Evolutionary conservation across 2,888 invertebrate genomes (phyloP).

Genomic region (Eurytoma californica): DNA sequence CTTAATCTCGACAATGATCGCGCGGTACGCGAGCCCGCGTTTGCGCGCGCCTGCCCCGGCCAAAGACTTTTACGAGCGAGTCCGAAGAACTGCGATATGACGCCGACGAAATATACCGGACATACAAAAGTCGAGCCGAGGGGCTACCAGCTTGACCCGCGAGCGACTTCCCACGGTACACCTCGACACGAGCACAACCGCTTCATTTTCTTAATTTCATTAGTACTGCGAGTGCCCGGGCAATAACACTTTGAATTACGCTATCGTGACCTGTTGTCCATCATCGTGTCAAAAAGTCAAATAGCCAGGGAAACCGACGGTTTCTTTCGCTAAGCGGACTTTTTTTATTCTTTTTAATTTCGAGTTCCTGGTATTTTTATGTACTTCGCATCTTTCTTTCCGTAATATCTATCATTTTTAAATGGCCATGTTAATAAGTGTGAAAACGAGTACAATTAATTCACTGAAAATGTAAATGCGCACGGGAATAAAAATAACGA

Average conservation of each 20-base stretch:
- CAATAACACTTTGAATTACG: constrained; percentile 38
- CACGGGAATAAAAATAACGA: too few species aligned
- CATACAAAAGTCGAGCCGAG: constrained; percentile 57
- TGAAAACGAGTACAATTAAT: too few species aligned
- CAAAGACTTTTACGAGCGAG: constrained; percentile 68
- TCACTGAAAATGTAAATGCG: too few species aligned
- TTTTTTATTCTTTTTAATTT: constrained; percentile 2
- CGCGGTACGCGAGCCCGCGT: constrained; percentile 53
- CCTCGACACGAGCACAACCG: not conserved
- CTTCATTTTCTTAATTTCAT: constrained; percentile 53
- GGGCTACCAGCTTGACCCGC: constrained; percentile 64
- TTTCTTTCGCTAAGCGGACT: not conserved
- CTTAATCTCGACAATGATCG: constrained; percentile 72
- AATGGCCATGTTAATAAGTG: too few species aligned
- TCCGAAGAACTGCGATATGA: constrained; percentile 57
- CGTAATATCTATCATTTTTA: too few species aligned
- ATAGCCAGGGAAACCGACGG: constrained; percentile 33
- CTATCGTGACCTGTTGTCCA: constrained; percentile 33
- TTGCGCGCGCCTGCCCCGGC: not conserved
- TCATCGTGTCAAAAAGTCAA: constrained; percentile 37
- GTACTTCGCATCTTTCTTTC: not conserved
- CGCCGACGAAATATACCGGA: constrained; percentile 50
- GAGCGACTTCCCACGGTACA: constrained; percentile 71
- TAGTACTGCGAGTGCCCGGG: constrained; percentile 9
- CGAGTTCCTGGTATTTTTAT: not conserved